These are phyloP conservation scores for Aramus guarauna DNA, from an alignment of 2,113 vertebrate species.

Conservation along the genomic window DNA sequence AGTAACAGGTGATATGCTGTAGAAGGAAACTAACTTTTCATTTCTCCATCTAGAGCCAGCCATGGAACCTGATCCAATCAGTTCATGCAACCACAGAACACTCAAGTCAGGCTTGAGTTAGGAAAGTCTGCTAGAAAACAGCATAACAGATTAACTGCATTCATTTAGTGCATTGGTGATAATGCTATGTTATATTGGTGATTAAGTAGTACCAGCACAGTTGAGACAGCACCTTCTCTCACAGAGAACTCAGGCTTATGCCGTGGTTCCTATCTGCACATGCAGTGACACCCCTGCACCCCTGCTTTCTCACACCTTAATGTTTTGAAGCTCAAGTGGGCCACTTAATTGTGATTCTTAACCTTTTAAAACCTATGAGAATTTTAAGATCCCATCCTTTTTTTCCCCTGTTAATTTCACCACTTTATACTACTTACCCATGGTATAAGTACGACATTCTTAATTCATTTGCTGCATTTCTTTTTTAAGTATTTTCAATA, in stretches of 20 bases:
- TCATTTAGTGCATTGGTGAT: background rate
- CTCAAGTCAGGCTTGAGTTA: background rate
- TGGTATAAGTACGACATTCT: background rate
- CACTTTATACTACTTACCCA: background rate
- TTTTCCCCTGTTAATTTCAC: background rate
- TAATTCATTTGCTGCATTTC: background rate
- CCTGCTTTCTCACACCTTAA: background rate
- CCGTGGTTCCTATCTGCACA: background rate
- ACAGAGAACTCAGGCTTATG: background rate
- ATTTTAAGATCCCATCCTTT: background rate
- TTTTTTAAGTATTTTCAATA: background rate
- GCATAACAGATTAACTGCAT: background rate
- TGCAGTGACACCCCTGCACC: background rate
- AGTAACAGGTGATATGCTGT: background rate
- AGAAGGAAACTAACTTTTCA: background rate
- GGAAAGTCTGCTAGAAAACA: background rate
- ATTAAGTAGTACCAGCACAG: background rate
- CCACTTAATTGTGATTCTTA: background rate
- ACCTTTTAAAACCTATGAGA: background rate
- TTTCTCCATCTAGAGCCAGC: background rate
- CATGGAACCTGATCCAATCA: background rate
- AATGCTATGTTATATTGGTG: background rate
- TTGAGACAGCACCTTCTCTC: background rate
- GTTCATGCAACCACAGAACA: background rate
- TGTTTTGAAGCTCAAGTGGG: background rate